Conservation (phyloP, 1,140 invertebrate species). For the Drosophila leontia region DNA sequence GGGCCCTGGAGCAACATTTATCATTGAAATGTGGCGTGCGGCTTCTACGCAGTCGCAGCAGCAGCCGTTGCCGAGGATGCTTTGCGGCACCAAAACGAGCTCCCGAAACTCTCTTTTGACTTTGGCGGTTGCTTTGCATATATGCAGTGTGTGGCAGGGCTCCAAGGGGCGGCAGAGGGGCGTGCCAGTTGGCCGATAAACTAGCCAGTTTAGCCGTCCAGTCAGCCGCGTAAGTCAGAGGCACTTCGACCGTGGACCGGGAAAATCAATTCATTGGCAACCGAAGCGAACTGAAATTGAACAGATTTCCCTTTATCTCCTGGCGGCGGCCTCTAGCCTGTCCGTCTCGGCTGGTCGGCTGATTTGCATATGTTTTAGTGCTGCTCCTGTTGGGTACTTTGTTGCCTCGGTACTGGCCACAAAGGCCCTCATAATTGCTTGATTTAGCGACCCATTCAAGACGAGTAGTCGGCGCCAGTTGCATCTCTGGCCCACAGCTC, state of each 20-base stretch:
- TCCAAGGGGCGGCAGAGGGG: conserved; percentile 14
- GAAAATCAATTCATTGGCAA: conserved; percentile 75
- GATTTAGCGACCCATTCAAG: conserved; percentile 80
- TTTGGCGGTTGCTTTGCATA: conserved; percentile 80
- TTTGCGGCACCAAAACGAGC: conserved; percentile 83
- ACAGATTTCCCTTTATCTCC: conserved; percentile 63
- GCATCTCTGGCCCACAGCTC: conserved; percentile 27
- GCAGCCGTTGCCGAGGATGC: conserved; percentile 46
- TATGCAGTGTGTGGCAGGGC: conserved; percentile 42
- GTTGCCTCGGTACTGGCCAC: conserved; percentile 36
- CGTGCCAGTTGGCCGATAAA: conserved; percentile 70
- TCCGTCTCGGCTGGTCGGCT: conserved; percentile 26
- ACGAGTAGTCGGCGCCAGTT: conserved; percentile 60
- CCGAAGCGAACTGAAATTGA: conserved; percentile 53
- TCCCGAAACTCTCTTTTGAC: conserved; percentile 71
- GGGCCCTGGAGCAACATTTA: conserved; percentile 71
- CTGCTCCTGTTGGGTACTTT: conserved; percentile 16
- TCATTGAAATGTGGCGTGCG: conserved; percentile 82
- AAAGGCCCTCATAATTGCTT: conserved; percentile 83
- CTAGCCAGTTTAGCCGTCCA: conserved; percentile 42
- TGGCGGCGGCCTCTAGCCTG: conserved; percentile 8
- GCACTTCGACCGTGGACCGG: conserved; percentile 23
- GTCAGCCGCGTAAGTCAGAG: conserved; percentile 70
- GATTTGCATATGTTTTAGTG: conserved; percentile 77
- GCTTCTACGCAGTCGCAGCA: conserved; percentile 66